phyloP scores from a whole-genome alignment of 2,888 invertebrate genomes.

The Ceriagrion tenellum region DNA sequence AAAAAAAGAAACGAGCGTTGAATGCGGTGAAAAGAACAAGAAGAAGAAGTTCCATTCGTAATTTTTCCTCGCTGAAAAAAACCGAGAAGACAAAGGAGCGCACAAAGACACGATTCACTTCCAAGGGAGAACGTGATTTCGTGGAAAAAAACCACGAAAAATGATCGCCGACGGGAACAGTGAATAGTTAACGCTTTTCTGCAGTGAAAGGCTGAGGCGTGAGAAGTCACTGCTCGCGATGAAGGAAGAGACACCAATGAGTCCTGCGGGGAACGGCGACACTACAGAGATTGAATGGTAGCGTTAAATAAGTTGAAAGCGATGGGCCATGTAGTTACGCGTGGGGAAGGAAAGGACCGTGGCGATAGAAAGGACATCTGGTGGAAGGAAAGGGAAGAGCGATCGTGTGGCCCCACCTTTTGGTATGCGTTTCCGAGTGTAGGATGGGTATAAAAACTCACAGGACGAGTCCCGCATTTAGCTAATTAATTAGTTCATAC shows the following conservation, averaged over 20 bases:
- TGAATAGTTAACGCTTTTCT: background rate
- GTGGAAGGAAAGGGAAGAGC: background rate
- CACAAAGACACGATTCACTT: background rate
- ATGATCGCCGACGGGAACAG: background rate
- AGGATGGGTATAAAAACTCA: background rate
- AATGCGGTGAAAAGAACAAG: background rate
- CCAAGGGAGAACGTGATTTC: too few relatives aligned
- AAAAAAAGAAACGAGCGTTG: too few relatives aligned
- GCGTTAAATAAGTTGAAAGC: background rate
- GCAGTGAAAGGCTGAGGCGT: background rate
- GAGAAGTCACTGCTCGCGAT: too few relatives aligned
- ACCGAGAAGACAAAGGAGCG: background rate
- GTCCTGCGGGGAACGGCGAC: too few relatives aligned
- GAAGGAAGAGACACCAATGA: too few relatives aligned
- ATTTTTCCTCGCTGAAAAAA: too few relatives aligned
- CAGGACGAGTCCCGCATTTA: background rate
- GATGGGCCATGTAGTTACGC: background rate
- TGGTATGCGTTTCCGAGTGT: too few relatives aligned
- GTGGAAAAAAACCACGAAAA: background rate
- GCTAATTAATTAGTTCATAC: slow-evolving; percentile 57
- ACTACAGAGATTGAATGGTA: background rate
- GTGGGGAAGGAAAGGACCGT: too few relatives aligned
- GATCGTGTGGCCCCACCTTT: too few relatives aligned
- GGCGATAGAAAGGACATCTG: background rate
- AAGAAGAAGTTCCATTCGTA: background rate